phyloP scores from a whole-genome alignment of 2,797 vertebrate species.

The Leuciscus waleckii region DNA sequence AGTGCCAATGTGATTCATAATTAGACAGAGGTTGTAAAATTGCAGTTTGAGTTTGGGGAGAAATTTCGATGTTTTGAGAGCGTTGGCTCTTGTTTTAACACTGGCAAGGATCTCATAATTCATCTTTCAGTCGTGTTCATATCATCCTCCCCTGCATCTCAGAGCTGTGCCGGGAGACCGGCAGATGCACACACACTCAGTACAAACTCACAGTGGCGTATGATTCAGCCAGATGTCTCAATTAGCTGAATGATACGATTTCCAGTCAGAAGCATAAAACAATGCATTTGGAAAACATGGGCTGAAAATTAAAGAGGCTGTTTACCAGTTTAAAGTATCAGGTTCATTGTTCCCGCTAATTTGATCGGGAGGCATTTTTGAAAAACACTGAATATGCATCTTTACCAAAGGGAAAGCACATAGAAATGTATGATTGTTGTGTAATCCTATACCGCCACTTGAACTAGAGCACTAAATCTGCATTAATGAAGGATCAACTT shows the following conservation, averaged over 20 bases:
- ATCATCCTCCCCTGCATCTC: constrained; percentile 17
- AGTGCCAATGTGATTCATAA: background rate
- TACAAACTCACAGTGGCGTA: constrained; percentile 54
- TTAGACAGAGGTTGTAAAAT: background rate
- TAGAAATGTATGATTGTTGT: constrained; percentile 22
- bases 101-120: constrained; percentile 13
- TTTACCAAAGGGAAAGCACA: background rate
- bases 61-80: background rate
- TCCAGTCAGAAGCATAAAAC: constrained; percentile 35
- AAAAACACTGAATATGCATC: constrained; percentile 44
- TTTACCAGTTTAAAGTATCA: constrained; percentile 42
- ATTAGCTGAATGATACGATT: constrained; percentile 35
- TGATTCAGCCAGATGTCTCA: constrained; percentile 45
- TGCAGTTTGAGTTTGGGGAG: background rate
- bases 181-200: constrained; percentile 46
- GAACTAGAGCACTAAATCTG: background rate
- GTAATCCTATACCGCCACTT: constrained; percentile 2
- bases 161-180: constrained; percentile 10
- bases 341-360: constrained; percentile 39
- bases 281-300: constrained; percentile 42
- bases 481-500: background rate
- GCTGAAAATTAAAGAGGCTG: constrained; percentile 40
- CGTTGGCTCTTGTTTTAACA: background rate
- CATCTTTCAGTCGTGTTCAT: constrained; percentile 5
- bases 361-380: constrained; percentile 15